Percentiles rank a stretch among this genome's conserved stretches.
Conservation (phyloP, 2,797 vertebrate genomes). For the Propithecus deckenii region DNA sequence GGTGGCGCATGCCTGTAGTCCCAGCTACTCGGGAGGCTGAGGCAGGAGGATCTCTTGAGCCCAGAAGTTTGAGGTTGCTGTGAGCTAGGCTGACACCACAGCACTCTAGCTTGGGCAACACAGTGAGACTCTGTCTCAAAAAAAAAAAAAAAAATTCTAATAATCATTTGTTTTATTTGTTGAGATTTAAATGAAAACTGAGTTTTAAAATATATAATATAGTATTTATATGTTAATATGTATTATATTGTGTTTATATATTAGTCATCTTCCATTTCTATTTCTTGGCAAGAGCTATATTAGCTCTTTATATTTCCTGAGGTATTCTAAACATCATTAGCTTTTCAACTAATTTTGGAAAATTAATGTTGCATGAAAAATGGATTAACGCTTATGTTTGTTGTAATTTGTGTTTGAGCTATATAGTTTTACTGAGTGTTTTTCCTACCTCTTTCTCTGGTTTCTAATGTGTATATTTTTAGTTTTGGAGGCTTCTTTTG, state of each 20-base stretch:
- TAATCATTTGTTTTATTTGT: slow-evolving; percentile 28
- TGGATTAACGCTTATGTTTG: not conserved
- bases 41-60: no score
- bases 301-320: slow-evolving; percentile 10
- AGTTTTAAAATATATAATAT: slow-evolving; percentile 9
- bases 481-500: not conserved
- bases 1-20: no score
- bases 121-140: no score
- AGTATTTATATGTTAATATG: not conserved
- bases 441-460: not conserved
- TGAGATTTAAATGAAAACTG: slow-evolving; percentile 32
- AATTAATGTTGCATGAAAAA: not conserved
- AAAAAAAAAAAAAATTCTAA: not conserved
- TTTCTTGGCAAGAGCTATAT: not conserved
- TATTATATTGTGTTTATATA: not conserved
- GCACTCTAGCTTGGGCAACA: no score
- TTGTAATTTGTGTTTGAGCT: not conserved
- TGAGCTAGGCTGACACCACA: no score
- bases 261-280: not conserved
- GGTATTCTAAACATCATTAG: slow-evolving; percentile 20
- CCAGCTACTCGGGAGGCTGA: no score
- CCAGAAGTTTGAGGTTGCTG: no score
- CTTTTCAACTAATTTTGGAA: not conserved
- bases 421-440: not conserved
- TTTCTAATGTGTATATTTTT: not conserved